Conservation (phyloP, 2,888 invertebrate genomes). For the Apotomis betuletana region DNA sequence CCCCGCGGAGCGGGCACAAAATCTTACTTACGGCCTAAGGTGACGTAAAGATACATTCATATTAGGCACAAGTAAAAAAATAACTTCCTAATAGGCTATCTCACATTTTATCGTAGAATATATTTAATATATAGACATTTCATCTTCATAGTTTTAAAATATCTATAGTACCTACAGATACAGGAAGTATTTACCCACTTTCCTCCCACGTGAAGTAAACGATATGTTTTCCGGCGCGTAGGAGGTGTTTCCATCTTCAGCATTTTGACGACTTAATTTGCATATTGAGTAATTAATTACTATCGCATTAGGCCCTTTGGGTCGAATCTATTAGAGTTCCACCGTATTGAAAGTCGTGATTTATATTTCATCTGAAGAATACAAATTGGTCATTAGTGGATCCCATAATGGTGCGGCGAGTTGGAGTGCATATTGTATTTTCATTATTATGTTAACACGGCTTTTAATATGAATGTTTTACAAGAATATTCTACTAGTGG, state of each 20-base stretch:
- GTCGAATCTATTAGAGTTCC: constrained; percentile 42
- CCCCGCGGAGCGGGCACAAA: too few species aligned
- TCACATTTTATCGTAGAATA: too few species aligned
- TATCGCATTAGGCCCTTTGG: constrained; percentile 43
- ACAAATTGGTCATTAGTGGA: constrained; percentile 12
- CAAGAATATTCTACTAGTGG: too few species aligned
- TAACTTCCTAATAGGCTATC: too few species aligned
- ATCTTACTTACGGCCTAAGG: too few species aligned
- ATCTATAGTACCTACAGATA: too few species aligned
- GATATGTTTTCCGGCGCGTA: constrained; percentile 12
- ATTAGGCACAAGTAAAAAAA: too few species aligned
- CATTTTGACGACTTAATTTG: constrained; percentile 50
- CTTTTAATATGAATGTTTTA: too few species aligned
- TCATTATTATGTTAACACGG: too few species aligned
- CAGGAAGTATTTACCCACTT: neutral
- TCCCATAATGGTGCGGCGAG: neutral
- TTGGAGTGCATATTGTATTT: neutral
- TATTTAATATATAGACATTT: too few species aligned
- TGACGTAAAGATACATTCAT: too few species aligned
- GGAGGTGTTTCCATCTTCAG: constrained; percentile 21
- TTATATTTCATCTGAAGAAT: constrained; percentile 36
- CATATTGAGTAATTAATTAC: constrained; percentile 51
- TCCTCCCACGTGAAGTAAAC: constrained; percentile 19
- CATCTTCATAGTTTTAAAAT: too few species aligned
- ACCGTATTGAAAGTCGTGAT: constrained; percentile 33